Conservation (phyloP, 2,888 invertebrate genomes). For the Dinocampus coccinellae region DNA sequence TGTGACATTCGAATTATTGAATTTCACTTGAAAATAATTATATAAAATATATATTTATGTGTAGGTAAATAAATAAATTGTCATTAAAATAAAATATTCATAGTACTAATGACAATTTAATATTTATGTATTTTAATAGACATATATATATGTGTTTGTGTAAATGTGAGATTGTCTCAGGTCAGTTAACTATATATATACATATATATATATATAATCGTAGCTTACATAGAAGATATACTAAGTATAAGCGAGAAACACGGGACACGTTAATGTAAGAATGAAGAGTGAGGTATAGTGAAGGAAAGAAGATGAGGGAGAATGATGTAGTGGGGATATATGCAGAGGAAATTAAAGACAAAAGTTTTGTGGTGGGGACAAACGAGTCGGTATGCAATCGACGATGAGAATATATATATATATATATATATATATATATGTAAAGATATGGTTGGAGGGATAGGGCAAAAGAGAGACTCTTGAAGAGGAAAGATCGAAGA, state of each 20-base stretch:
- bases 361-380: constrained; percentile 14
- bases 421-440: too few relatives aligned
- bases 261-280: not conserved
- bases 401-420: constrained; percentile 18
- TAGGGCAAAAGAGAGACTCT: constrained; percentile 6
- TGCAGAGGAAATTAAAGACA: constrained; percentile 15
- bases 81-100: not conserved
- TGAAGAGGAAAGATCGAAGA: constrained; percentile 14
- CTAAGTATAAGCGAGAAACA: constrained; percentile 42
- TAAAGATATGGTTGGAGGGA: not conserved
- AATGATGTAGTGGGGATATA: not conserved
- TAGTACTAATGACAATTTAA: not conserved
- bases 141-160: too few relatives aligned
- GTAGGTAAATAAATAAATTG: not conserved
- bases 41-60: not conserved
- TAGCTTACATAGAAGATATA: constrained; percentile 50
- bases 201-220: not conserved
- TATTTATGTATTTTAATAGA: constrained; percentile 1
- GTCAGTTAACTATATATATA: too few relatives aligned
- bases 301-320: not conserved
- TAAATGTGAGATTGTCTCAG: too few relatives aligned
- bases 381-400: constrained; percentile 3
- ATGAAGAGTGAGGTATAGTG: constrained; percentile 33
- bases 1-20: not conserved
- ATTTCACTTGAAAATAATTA: not conserved